phyloP scores from a whole-genome alignment of 2,888 invertebrate species.

The Odontocolon sp. region DNA sequence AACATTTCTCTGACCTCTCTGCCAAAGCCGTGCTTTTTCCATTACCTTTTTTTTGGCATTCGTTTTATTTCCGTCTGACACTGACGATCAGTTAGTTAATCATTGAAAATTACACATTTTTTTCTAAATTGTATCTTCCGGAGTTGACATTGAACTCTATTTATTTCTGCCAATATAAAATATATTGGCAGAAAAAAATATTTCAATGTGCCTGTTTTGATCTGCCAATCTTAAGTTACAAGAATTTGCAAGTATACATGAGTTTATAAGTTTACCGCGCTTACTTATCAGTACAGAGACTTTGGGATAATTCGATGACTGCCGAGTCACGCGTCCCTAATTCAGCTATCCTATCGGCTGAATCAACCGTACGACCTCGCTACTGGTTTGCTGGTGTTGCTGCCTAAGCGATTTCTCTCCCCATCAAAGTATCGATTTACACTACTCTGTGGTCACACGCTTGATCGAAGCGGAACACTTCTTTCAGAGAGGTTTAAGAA shows the following conservation, averaged over 20 bases:
- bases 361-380: neutral
- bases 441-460: neutral
- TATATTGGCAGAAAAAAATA: no score
- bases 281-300: no score
- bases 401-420: slow-evolving; percentile 1
- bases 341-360: neutral
- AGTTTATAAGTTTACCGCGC: no score
- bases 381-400: neutral
- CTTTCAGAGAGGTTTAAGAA: neutral
- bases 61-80: slow-evolving; percentile 12
- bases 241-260: no score
- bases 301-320: no score
- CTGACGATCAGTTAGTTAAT: no score
- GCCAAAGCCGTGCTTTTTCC: neutral
- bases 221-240: no score
- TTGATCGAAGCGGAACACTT: slow-evolving; percentile 2
- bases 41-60: neutral
- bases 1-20: slow-evolving; percentile 27
- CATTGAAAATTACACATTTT: no score
- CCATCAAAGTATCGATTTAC: neutral
- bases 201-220: no score
- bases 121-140: neutral
- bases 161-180: no score
- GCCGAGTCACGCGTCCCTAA: neutral
- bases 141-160: neutral